Percentiles rank a stretch among this genome's conserved stretches.
Evolutionary conservation across 1,140 invertebrate species (phyloP).

Genomic region (Drosophila miranda): DNA sequence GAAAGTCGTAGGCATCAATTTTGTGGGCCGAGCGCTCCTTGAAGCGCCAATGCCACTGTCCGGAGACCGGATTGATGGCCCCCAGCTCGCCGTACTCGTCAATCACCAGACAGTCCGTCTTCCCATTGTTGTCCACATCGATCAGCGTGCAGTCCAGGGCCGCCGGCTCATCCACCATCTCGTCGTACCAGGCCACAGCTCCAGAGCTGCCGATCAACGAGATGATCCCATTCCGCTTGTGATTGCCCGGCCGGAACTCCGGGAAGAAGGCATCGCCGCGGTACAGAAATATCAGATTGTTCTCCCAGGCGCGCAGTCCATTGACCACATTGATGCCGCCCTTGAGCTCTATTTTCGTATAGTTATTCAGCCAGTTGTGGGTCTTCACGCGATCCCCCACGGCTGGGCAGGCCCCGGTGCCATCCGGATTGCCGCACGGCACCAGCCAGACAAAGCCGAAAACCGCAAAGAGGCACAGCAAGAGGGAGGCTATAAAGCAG

Average conservation of each 20-base stretch:
- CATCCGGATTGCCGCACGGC: conserved; percentile 85
- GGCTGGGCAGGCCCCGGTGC: conserved; percentile 85
- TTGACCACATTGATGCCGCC: conserved; percentile 88
- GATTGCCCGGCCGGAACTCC: conserved; percentile 82
- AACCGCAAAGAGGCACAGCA: conserved; percentile 88
- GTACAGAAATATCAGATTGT: conserved; percentile 88
- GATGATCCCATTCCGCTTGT: conserved; percentile 84
- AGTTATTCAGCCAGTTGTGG: conserved; percentile 87
- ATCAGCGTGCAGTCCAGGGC: conserved; percentile 88
- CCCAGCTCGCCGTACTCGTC: conserved; percentile 87
- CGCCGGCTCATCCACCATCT: conserved; percentile 85
- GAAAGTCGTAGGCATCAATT: conserved; percentile 85
- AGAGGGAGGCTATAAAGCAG: conserved; percentile 87
- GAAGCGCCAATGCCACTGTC: conserved; percentile 85
- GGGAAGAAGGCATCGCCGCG: conserved; percentile 86
- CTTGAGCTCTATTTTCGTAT: conserved; percentile 88
- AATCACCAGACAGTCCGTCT: conserved; percentile 88
- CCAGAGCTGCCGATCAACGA: conserved; percentile 86
- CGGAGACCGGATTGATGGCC: conserved; percentile 87
- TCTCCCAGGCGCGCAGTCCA: conserved; percentile 84
- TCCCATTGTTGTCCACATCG: conserved; percentile 87
- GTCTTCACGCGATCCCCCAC: conserved; percentile 83
- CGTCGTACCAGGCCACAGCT: conserved; percentile 86
- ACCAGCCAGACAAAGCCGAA: conserved; percentile 89
- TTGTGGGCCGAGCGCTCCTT: conserved; percentile 83